Conservation (phyloP, 2,888 invertebrate genomes). For the Drosophila ezoana region DNA sequence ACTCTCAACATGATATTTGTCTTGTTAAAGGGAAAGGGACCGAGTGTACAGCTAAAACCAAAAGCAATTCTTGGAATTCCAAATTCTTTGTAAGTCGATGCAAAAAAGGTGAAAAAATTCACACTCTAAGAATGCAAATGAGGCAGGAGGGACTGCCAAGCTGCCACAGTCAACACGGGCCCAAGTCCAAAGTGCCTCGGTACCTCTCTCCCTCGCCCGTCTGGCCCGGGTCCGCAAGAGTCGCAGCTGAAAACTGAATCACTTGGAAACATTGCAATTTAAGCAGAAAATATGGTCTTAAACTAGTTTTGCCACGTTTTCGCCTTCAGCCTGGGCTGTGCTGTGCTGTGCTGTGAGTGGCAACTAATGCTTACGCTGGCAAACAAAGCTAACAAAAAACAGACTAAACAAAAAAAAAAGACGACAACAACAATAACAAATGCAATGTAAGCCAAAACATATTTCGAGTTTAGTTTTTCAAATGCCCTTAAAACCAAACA, state of each 20-base stretch:
- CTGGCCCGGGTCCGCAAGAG: background rate
- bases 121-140: conserved; percentile 62
- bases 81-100: conserved; percentile 64
- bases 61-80: conserved; percentile 62
- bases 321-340: conserved; percentile 23
- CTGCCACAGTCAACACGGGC: background rate
- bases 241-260: conserved; percentile 61
- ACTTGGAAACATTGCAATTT: conserved; percentile 74
- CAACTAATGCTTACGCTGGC: conserved; percentile 35
- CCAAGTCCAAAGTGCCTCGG: conserved; percentile 19
- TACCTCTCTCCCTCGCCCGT: background rate
- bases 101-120: conserved; percentile 65
- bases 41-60: conserved; percentile 23
- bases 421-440: conserved; percentile 9
- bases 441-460: background rate
- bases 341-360: conserved; percentile 17
- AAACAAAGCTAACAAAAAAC: conserved; percentile 33
- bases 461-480: conserved; percentile 12
- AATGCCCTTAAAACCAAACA: conserved; percentile 19
- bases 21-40: background rate
- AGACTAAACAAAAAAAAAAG: conserved; percentile 24
- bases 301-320: conserved; percentile 73
- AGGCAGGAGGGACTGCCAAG: conserved; percentile 18
- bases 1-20: background rate
- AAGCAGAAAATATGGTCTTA: conserved; percentile 79